phyloP scores from a whole-genome alignment of 2,888 invertebrate species.

The Ditula angustiorana region DNA sequence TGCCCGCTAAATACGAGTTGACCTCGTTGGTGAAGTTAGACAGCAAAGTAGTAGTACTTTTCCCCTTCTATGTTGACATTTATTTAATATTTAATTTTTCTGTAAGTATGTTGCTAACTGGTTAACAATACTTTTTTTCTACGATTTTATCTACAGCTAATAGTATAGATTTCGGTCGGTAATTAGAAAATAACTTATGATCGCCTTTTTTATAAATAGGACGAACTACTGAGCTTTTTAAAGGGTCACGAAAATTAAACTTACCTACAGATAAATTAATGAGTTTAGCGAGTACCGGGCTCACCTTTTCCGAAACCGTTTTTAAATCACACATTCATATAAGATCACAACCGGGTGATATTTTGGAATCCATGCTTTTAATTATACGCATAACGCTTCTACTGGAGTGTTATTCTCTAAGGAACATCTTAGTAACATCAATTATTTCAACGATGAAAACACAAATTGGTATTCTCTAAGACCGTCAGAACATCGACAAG shows the following conservation, averaged over 20 bases:
- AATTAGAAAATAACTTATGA: not conserved
- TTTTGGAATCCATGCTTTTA: not conserved
- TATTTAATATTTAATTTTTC: not conserved
- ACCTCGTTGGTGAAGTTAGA: no score
- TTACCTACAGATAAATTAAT: conserved; percentile 3
- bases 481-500: no score
- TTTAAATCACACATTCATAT: conserved; percentile 13
- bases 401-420: no score
- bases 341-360: not conserved
- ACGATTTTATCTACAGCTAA: not conserved
- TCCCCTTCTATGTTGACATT: no score
- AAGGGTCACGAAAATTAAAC: not conserved
- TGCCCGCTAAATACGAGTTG: no score
- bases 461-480: no score
- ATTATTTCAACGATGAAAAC: no score
- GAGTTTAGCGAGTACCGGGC: conserved; percentile 8
- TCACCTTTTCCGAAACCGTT: not conserved
- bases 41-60: no score
- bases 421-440: no score
- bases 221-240: not conserved
- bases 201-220: not conserved
- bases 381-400: not conserved
- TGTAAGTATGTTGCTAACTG: not conserved
- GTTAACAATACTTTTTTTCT: not conserved
- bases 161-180: not conserved